Conservation (phyloP, 2,888 invertebrate genomes). For the Adineta ricciae region DNA sequence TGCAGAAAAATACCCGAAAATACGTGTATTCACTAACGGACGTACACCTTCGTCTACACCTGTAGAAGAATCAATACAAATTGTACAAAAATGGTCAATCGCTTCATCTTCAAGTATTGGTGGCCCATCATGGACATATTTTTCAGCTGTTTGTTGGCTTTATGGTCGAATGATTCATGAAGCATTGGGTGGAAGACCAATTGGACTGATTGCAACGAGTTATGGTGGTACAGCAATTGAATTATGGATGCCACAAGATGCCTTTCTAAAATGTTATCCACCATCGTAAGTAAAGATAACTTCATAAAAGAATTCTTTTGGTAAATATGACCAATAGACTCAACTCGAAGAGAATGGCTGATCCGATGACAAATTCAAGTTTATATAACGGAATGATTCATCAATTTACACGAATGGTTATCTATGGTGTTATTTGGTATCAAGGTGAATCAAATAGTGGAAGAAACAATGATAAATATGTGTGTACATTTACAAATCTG, state of each 20-base stretch:
- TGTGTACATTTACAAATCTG: no score
- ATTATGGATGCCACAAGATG: conserved; percentile 42
- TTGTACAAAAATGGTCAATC: background rate
- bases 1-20: background rate
- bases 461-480: no score
- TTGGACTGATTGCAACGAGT: conserved; percentile 40
- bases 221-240: conserved; percentile 43
- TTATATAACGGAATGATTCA: no score
- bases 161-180: conserved; percentile 41
- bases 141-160: conserved; percentile 46
- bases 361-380: no score
- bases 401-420: no score
- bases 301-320: no score
- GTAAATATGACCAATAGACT: no score
- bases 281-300: no score
- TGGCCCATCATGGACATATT: conserved; percentile 36
- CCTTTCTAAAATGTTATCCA: no score
- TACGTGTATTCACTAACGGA: background rate
- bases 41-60: background rate
- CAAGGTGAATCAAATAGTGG: no score
- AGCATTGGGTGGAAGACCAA: conserved; percentile 38
- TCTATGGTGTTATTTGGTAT: no score
- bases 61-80: background rate
- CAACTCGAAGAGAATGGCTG: no score
- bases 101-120: conserved; percentile 31